Percentiles rank a stretch among this genome's conserved stretches.
Conservation (phyloP, 2,113 vertebrate genomes). For the Pomatorhinus ruficollis region DNA sequence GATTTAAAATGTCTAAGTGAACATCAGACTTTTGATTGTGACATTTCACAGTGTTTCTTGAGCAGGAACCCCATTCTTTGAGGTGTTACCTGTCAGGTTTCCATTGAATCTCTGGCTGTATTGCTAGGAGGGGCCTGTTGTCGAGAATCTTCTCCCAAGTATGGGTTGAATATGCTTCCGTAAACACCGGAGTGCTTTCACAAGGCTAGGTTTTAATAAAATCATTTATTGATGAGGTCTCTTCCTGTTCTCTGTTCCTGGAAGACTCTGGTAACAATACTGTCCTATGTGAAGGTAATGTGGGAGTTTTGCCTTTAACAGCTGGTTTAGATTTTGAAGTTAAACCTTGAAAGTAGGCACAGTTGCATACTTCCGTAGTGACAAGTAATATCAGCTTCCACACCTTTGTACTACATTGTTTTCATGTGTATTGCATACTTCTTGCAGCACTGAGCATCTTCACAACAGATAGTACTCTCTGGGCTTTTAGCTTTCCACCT, state of each 20-base stretch:
- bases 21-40: neutral
- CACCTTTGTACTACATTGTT: accelerated
- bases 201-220: neutral
- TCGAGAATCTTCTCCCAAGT: neutral
- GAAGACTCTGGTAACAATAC: neutral
- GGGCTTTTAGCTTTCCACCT: neutral
- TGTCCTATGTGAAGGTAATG: neutral
- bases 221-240: neutral
- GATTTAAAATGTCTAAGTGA: neutral
- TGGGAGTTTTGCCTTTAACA: neutral
- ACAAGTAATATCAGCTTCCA: neutral
- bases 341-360: neutral
- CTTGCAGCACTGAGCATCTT: neutral
- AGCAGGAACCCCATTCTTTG: neutral
- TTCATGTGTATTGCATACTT: neutral
- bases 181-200: neutral
- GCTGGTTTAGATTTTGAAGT: neutral
- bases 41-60: neutral
- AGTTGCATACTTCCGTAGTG: neutral
- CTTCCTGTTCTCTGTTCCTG: neutral
- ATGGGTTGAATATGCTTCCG: neutral
- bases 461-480: neutral
- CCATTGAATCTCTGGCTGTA: neutral
- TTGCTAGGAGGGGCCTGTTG: neutral
- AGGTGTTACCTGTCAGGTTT: neutral